These are phyloP conservation scores for Eurytoma adleriae DNA, from an alignment of 2,888 invertebrate genomes.

Conservation along the genomic window DNA sequence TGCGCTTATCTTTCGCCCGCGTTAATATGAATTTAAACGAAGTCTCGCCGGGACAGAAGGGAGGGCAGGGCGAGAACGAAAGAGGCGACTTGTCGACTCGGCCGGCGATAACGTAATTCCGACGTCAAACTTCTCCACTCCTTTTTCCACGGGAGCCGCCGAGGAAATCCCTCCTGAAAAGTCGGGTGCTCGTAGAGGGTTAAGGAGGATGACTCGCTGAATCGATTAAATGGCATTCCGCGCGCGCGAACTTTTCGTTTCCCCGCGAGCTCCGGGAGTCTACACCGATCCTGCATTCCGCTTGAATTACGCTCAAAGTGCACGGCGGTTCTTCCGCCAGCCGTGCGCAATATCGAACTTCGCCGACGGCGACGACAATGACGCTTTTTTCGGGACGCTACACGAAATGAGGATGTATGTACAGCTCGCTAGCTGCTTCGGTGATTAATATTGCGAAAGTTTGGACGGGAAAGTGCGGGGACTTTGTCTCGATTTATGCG, in stretches of 20 bases:
- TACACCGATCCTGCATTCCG: constrained; percentile 53
- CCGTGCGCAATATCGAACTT: constrained; percentile 45
- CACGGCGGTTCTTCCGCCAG: constrained; percentile 23
- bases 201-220: constrained; percentile 57
- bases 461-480: background rate
- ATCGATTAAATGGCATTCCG: constrained; percentile 62
- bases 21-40: constrained; percentile 54
- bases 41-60: constrained; percentile 23
- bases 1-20: constrained; percentile 1
- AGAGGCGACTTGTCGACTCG: constrained; percentile 26
- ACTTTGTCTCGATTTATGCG: background rate
- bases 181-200: constrained; percentile 50
- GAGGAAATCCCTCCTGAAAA: constrained; percentile 56
- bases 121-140: constrained; percentile 60
- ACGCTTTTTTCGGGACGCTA: constrained; percentile 21
- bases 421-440: background rate
- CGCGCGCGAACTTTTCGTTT: constrained; percentile 56
- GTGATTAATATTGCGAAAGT: constrained; percentile 45
- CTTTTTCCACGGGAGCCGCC: constrained; percentile 38
- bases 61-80: constrained; percentile 13
- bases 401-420: constrained; percentile 37
- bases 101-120: constrained; percentile 59
- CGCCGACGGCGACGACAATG: constrained; percentile 3
- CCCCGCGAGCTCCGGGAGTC: constrained; percentile 55
- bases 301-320: constrained; percentile 58